A percentile compares a stretch with the other conserved stretches of the same genome.
Conservation (phyloP, 2,888 invertebrate genomes). For the Drepana falcataria region DNA sequence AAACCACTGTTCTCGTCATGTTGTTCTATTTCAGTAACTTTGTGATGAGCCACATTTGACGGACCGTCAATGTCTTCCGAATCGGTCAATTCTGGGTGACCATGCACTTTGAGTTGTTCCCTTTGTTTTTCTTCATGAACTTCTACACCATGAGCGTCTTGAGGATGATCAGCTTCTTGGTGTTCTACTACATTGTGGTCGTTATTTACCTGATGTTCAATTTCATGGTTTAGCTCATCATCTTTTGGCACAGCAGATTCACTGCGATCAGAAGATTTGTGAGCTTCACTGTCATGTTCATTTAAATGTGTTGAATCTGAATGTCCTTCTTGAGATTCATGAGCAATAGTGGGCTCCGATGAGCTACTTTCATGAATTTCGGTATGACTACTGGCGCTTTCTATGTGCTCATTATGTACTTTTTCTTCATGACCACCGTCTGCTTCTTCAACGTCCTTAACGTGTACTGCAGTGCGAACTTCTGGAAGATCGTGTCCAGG, state of each 20-base stretch:
- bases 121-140: neutral
- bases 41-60: conserved; percentile 4
- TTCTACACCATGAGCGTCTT: neutral
- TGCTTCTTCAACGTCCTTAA: neutral
- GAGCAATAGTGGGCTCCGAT: no score
- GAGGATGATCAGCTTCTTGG: conserved; percentile 6
- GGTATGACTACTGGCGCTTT: neutral
- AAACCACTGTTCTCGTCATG: conserved; percentile 19
- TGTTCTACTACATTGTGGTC: conserved; percentile 2
- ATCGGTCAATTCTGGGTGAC: conserved; percentile 9
- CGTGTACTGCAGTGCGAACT: conserved; percentile 3
- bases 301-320: neutral
- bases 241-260: neutral
- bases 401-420: neutral
- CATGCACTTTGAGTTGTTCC: conserved; percentile 1
- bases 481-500: conserved; percentile 5
- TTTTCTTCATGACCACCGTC: conserved; percentile 1
- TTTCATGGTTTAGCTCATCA: neutral
- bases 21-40: conserved; percentile 7
- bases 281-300: neutral
- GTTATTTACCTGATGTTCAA: neutral
- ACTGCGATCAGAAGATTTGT: neutral
- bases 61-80: neutral
- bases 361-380: neutral
- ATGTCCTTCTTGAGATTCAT: neutral